Base-by-base conservation (phyloP, 2,797 vertebrate species). In the Triplophysa yarkandensis region DNA sequence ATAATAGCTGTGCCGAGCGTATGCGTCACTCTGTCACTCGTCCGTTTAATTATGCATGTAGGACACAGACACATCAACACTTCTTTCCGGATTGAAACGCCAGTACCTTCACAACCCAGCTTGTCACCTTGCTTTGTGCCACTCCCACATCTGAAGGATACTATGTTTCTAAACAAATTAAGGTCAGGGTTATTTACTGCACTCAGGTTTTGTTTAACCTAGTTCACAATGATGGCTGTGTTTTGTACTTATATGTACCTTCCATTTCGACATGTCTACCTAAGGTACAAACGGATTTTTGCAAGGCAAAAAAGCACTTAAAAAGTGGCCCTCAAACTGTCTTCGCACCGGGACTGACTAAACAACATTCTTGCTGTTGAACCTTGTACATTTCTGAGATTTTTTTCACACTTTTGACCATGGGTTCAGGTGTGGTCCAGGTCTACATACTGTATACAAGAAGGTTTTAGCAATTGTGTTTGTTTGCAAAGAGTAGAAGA, bases 11-110 rank as follows among this genome's bases (percentile, higher is more conserved):
- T 85, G 77, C 83, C 81, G 84, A 85, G 76, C 84, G 39, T 50
- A 57, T 76, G 77, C 85, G 80, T 85, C 52, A 66, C 79, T 87
- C 82, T 78, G 81, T 77, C 78, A 48, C 82, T 84, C 82, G 79
- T 84, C 80, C 80, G 81, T 79, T 85, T 80, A 83, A 83, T 79
- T 84, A 84, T 82, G 71, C 79, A 80, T 76, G 32, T 64, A 77
- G 75, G 64, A 69, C 78, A 75, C 32, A 34, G 63, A 60, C 72
- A 68, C 54, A 68, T 75, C 64, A 75, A 75, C 73, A 50, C 54
- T 67, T 39, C 19, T 55, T 50, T 43, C 63, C 0, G 63, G 28
- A 21, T 67, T 21, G 60, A 73, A 34, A 64, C 8, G 1, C 3
- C 23, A 30, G 19, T 74, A 46, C 36, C n/a, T 74, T 44, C 72